Conservation (phyloP, 1,140 invertebrate species). For the Drosophila albomicans region DNA sequence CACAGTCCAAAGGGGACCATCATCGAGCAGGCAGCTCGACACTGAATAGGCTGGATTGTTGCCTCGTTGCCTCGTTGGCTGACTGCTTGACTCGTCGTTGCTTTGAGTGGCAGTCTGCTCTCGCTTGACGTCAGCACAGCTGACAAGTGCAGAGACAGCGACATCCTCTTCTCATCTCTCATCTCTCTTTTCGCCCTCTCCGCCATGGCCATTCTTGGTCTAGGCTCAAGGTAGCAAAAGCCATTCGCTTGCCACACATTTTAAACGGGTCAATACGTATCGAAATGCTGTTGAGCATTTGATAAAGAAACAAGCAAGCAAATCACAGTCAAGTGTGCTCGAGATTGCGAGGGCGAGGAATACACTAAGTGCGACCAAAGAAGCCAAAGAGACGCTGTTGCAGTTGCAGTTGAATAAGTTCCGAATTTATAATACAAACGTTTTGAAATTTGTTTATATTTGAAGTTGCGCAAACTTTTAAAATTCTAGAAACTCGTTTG, state of each 20-base stretch:
- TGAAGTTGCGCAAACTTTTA: no score
- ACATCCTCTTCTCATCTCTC: not conserved
- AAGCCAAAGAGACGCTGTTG: no score
- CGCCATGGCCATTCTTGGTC: not conserved
- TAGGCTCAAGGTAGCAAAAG: conserved; percentile 27
- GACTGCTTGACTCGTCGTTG: not conserved
- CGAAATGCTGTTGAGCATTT: not conserved
- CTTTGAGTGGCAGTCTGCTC: conserved; percentile 20
- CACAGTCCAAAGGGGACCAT: not conserved
- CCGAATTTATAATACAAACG: no score
- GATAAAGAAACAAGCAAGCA: not conserved
- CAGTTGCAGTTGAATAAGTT: no score
- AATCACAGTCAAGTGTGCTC: no score
- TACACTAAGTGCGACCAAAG: no score
- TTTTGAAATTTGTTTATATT: no score
- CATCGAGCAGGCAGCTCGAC: conserved; percentile 30
- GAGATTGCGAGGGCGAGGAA: no score
- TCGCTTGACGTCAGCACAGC: conserved; percentile 28
- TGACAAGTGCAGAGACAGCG: conserved; percentile 35
- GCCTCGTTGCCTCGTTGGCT: no score
- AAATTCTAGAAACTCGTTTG: no score
- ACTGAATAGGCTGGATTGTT: conserved; percentile 56
- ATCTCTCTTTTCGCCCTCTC: not conserved
- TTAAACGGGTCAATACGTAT: conserved; percentile 1
- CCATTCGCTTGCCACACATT: conserved; percentile 21